phyloP scores from a whole-genome alignment of 2,797 vertebrate species.

The Myoxocephalus aenaeus region DNA sequence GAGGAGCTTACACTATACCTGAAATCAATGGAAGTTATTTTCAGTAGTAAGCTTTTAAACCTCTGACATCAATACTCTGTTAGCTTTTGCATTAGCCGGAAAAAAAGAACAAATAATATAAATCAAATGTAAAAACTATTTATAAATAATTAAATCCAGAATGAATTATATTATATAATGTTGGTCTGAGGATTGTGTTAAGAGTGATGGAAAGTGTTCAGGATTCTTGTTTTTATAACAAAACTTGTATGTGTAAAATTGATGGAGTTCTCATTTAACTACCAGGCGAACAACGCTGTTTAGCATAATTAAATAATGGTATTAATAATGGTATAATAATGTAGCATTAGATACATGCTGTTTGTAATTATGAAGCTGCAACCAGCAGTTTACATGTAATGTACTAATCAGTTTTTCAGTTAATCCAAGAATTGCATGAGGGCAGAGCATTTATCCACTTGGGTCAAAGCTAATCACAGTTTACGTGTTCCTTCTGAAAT shows the following conservation, averaged over 20 bases:
- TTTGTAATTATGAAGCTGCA: neutral
- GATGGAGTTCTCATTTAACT: neutral
- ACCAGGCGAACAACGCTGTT: neutral
- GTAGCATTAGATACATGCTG: neutral
- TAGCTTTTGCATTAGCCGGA: conserved; percentile 35
- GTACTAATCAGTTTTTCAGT: neutral
- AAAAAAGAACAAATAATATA: conserved; percentile 18
- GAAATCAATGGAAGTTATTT: conserved; percentile 63
- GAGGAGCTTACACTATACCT: conserved; percentile 27
- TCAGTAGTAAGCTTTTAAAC: conserved; percentile 52
- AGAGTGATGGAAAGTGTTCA: neutral
- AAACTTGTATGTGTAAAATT: neutral
- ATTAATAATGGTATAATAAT: neutral
- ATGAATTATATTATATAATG: neutral
- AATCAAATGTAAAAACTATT: neutral
- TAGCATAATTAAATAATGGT: neutral
- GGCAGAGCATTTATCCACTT: neutral
- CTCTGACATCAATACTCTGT: conserved; percentile 42
- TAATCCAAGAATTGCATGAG: neutral
- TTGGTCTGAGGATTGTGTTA: neutral
- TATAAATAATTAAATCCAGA: neutral
- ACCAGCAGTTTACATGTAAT: neutral
- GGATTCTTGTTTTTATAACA: neutral
- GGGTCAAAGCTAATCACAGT: neutral
- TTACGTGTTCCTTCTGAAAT: neutral